A percentile compares a stretch with the other conserved stretches of the same genome.
phyloP scores from a whole-genome alignment of 1,140 invertebrate species.

The Calliopsis andreniformis region DNA sequence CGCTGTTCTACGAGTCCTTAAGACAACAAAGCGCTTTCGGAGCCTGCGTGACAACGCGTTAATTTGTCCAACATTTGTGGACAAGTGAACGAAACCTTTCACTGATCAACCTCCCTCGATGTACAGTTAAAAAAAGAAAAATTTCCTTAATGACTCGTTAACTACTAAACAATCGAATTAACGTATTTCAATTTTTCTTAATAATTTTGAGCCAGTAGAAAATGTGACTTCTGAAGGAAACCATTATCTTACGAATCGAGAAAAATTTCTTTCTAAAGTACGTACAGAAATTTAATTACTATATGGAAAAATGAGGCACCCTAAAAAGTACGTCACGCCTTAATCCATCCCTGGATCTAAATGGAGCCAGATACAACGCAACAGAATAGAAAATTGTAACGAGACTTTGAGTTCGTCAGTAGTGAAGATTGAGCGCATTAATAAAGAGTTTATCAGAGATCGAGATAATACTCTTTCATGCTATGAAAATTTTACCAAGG shows the following conservation, averaged over 20 bases:
- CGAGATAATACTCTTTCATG: background rate
- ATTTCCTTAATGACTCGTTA: background rate
- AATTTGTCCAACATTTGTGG: slow-evolving; percentile 35
- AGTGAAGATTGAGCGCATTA: too few species aligned
- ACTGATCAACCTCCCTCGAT: background rate
- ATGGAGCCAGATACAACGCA: too few species aligned
- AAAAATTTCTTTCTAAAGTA: too few species aligned
- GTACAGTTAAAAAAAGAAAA: slow-evolving; percentile 2
- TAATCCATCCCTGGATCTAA: too few species aligned
- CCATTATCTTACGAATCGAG: background rate
- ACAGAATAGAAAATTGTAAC: too few species aligned
- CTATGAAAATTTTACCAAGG: background rate
- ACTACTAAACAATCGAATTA: too few species aligned
- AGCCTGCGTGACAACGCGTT: slow-evolving; percentile 13
- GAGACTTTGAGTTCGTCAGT: too few species aligned
- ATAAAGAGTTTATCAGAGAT: background rate
- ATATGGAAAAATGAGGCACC: too few species aligned
- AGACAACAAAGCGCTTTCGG: slow-evolving; percentile 59
- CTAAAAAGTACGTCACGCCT: too few species aligned
- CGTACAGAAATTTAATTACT: too few species aligned
- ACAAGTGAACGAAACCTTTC: slow-evolving; percentile 1
- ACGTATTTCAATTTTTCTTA: slow-evolving; percentile 20
- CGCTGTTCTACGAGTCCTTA: slow-evolving; percentile 57
- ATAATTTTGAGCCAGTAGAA: too few species aligned
- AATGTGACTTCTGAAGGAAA: too few species aligned